Base-by-base conservation (phyloP, 2,113 vertebrate species). In the Ammodytes dubius region DNA sequence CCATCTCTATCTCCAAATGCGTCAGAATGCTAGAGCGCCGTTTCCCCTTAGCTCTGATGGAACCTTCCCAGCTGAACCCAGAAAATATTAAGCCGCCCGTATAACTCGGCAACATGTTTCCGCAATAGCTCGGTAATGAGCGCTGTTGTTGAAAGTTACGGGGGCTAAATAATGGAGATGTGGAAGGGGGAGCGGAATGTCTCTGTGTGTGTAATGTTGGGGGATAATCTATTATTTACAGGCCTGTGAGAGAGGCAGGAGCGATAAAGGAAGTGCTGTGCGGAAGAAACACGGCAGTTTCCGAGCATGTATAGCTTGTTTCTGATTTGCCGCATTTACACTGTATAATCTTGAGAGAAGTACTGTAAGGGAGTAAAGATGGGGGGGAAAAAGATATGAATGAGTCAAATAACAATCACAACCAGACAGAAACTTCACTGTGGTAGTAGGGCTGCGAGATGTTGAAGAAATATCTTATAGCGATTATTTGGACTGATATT, bases 201-300 rank as follows among this genome's bases (percentile, higher is more conserved):
- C 77, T 86, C 67, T 63, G 74, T 76, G 87, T 85, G 74, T 76
- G 87, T 85, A 90, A 89, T 86, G 89, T 71, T 87, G 46, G 77
- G 61, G 27, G 35, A 81, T 88, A 91, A 93, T 94, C 88, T 93
- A 93, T 94, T 92, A 94, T 93, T 93, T 79, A 93, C 64, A 64
- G 70, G 83, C 72, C 84, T 83, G 80, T 73, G 84, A 90, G 82
- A 92, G 84, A 91, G 75, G 73, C 63, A 74, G 78, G 37, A 60
- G 84, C 77, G 27, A 70, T 81, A 88, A 75, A 84, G 74, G 72
- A 84, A 84, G 65, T 54, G 54, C 27, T 79, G 77, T 69, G 73
- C 52, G 1, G 68, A 79, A 83, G 86, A 88, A 77, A 61, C 83
- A 90, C 83, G 68, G 46, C 3, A 19, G 40, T 57, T 90, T 76